Conservation (phyloP, 1,140 invertebrate genomes). For the Phymorhynchus buccinoides region DNA sequence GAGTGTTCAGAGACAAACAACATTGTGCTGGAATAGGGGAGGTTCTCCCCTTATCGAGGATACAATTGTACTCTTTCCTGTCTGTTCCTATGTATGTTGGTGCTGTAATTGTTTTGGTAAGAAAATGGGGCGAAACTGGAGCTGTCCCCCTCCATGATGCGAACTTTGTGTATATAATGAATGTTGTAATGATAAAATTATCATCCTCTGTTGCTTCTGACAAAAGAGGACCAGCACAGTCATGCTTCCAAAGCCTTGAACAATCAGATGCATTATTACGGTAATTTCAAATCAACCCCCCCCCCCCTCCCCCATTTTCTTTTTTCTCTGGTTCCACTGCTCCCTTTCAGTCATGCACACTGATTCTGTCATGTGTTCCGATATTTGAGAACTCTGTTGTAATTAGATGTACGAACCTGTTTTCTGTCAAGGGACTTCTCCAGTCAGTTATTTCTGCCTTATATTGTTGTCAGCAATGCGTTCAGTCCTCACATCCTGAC, state of each 20-base stretch:
- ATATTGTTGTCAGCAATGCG: background rate
- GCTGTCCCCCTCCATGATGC: background rate
- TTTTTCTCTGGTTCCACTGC: background rate
- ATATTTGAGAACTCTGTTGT: background rate
- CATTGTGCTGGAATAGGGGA: background rate
- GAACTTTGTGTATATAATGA: background rate
- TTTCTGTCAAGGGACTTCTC: background rate
- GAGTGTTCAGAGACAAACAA: background rate
- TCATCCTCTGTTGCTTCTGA: background rate
- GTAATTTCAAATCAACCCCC: background rate
- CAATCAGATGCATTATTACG: background rate
- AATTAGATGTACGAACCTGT: background rate
- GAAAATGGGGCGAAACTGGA: background rate
- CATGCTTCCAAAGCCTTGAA: slow-evolving; percentile 17
- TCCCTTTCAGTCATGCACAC: background rate
- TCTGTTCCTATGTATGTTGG: background rate
- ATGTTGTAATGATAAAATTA: background rate
- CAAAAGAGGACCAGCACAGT: background rate
- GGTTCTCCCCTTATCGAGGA: no score
- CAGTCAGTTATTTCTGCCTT: slow-evolving; percentile 13
- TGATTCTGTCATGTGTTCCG: background rate
- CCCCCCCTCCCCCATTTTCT: background rate
- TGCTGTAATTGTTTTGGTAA: background rate
- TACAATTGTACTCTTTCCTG: background rate
- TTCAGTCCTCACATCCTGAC: background rate